Conservation (phyloP, 92 coral and sea anemone species). For the Umimayanthus kanabou region DNA sequence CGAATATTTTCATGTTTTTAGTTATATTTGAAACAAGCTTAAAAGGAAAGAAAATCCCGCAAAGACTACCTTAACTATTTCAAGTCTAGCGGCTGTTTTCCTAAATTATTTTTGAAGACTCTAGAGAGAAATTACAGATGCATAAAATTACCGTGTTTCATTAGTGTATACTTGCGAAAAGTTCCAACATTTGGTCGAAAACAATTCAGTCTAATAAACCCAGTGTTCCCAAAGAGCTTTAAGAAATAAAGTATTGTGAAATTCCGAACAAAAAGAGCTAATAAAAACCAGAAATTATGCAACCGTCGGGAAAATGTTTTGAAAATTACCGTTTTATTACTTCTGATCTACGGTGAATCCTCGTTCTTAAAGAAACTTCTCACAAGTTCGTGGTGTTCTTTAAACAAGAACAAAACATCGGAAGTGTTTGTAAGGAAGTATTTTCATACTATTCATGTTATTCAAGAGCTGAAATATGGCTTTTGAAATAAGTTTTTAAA, state of each 20-base stretch:
- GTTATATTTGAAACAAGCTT: neutral
- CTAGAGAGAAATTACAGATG: constrained; percentile 4
- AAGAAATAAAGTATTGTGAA: neutral
- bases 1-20: neutral
- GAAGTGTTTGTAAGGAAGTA: neutral
- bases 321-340: neutral
- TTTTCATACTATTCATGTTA: neutral
- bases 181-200: constrained; percentile 22
- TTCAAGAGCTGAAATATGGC: neutral
- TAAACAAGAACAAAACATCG: neutral
- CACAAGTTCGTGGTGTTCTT: neutral
- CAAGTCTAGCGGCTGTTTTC: neutral
- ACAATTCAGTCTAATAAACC: constrained; percentile 12
- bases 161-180: constrained; percentile 3
- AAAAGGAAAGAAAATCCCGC: neutral
- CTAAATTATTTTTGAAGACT: neutral
- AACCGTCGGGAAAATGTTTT: neutral
- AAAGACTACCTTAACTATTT: neutral
- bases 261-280: neutral
- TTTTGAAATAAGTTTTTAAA: neutral
- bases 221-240: neutral
- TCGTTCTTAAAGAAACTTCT: neutral
- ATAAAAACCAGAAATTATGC: neutral
- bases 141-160: neutral
- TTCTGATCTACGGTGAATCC: neutral